Evolutionary conservation across 2,113 vertebrate species (phyloP).

Genomic region (Sciurus niger): DNA sequence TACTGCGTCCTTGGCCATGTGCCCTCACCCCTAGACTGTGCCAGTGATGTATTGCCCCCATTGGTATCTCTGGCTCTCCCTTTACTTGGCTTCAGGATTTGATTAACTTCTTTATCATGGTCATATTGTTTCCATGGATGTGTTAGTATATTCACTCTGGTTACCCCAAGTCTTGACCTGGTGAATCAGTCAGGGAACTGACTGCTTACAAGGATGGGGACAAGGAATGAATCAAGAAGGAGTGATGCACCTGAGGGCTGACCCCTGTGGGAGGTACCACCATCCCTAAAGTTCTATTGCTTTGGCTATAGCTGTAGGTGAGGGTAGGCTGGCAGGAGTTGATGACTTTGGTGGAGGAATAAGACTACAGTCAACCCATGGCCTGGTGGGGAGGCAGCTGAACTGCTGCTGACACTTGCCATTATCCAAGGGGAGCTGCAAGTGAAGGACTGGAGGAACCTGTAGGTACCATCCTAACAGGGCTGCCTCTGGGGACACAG

Average conservation of each 20-base stretch:
- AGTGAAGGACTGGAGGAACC: neutral
- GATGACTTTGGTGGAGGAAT: neutral
- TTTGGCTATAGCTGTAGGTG: neutral
- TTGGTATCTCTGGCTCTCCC: neutral
- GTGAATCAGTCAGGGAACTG: neutral
- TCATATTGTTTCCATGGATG: neutral
- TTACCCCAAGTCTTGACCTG: neutral
- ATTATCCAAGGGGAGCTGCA: neutral
- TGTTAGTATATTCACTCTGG: neutral
- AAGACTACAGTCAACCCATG: neutral
- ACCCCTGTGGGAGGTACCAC: no score
- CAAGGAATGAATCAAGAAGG: neutral
- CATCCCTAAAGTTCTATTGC: neutral
- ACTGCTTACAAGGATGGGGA: neutral
- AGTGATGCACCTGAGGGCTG: neutral
- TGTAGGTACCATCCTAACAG: neutral
- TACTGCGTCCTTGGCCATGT: rapidly evolving
- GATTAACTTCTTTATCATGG: neutral
- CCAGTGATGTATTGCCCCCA: neutral
- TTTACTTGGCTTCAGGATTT: neutral
- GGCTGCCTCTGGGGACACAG: neutral
- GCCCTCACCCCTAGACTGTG: neutral
- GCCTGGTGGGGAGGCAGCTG: no score
- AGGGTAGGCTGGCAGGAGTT: neutral
- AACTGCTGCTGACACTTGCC: neutral